A percentile compares a stretch with the other conserved stretches of the same genome.
phyloP scores from a whole-genome alignment of 1,140 invertebrate species.

The Saccostrea echinata region DNA sequence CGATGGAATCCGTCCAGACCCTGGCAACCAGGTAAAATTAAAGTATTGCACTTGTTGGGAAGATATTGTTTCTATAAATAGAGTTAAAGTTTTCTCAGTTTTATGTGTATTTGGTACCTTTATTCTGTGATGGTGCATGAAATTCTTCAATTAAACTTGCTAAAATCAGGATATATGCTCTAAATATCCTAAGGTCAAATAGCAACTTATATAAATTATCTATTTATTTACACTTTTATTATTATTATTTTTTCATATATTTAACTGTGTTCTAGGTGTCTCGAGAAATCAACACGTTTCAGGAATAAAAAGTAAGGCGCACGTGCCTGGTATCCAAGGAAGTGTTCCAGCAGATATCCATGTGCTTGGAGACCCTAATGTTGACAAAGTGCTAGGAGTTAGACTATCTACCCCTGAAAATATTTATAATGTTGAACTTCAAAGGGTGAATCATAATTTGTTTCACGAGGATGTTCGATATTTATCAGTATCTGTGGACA shows the following conservation, averaged over 20 bases:
- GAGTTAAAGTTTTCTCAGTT: no score
- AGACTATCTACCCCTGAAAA: constrained; percentile 55
- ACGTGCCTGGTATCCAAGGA: neutral
- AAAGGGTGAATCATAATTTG: constrained; percentile 61
- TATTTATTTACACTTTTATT: neutral
- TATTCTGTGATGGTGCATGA: no score
- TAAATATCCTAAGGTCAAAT: no score
- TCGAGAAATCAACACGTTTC: neutral
- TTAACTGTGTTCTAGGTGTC: neutral
- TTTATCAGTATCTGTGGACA: constrained; percentile 62
- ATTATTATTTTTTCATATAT: neutral
- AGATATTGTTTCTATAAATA: no score
- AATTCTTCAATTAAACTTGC: no score
- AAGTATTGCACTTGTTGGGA: no score
- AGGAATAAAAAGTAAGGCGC: neutral
- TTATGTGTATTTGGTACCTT: no score
- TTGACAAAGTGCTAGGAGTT: constrained; percentile 55
- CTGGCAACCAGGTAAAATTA: constrained; percentile 2
- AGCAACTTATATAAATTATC: no score
- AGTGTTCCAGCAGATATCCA: constrained; percentile 54
- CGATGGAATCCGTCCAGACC: constrained; percentile 25
- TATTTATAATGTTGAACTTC: constrained; percentile 62
- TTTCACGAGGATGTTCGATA: constrained; percentile 63
- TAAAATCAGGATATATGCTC: no score
- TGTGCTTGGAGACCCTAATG: constrained; percentile 57